Base-by-base conservation (phyloP, 2,797 vertebrate species). In the Gorsachius magnificus region DNA sequence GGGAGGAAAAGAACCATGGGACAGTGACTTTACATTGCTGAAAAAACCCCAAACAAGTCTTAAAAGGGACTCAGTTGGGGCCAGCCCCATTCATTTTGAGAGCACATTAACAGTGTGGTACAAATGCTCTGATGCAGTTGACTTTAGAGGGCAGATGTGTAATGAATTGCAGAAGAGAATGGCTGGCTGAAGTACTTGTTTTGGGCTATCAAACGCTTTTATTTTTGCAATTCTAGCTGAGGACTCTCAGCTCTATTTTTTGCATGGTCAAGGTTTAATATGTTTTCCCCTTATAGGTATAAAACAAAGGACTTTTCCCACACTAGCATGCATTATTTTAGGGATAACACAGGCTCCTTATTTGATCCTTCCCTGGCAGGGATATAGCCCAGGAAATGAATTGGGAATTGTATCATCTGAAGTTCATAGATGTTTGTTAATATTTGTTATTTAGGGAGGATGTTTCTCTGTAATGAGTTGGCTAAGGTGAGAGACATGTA, bases 361-460 rank as follows among this genome's bases (percentile, higher is more conserved):
- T 92, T 92, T 94, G 89, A 89, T 95, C 87, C 88, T 82, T 89
- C 76, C 24, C 82, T 97, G 96, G 89, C 94, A 96, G 77, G 46
- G 70, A 70, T 78, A 60, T 64, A 96, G 77, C 80, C 74, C 79
- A 85, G 95, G 88, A 96, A 97, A 95, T 90, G 87, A 97, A 94
- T 2, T 84, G 75, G 87, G 95, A 96, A 96, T 94, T 93, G 92
- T 91, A 92, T 95, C 89, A 88, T 95, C 95, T 96, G 92, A 97
- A 96, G 96, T 95, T 97, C 91, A 71, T 95, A 95, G 83, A 85
- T 96, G 95, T 96, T 91, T 96, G 94, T 95, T 96, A 94, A 95
- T 95, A 97, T 96, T 95, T 96, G 95, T 95, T 96, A 95, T 96
- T 96, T 95, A 93, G 94, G 91, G 82, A 96, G 86, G 90, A 84